These are phyloP conservation scores for Sander lucioperca DNA, from an alignment of 2,113 vertebrate species.

Conservation along the genomic window DNA sequence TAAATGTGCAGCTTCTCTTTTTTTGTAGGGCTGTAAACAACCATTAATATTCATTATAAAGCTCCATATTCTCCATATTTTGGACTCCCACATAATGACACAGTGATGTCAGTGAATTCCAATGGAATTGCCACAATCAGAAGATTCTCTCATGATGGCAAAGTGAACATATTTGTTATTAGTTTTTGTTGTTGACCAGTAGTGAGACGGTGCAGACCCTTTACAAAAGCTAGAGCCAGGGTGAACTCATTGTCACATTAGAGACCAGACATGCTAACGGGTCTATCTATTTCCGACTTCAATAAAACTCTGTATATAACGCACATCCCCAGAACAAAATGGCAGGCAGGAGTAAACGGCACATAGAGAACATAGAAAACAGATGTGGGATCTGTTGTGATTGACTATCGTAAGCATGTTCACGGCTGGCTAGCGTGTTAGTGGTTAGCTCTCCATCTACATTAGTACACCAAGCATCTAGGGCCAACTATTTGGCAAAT, in stretches of 20 bases:
- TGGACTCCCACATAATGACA: not conserved
- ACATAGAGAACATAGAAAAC: not conserved
- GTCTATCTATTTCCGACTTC: not conserved
- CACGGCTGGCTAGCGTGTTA: not conserved
- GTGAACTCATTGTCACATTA: not conserved
- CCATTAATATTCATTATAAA: not conserved
- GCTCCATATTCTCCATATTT: not conserved
- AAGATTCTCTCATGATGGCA: not conserved
- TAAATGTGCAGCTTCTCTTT: not conserved
- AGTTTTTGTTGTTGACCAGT: too few species aligned
- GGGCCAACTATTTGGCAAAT: not conserved
- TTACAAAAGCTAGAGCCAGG: too few species aligned
- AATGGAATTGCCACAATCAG: not conserved
- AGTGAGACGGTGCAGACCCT: not conserved
- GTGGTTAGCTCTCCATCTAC: not conserved
- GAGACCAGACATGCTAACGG: not conserved
- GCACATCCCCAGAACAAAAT: not conserved
- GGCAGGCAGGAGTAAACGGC: not conserved
- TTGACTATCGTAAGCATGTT: not conserved
- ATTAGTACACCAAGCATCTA: not conserved
- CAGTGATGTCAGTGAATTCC: not conserved
- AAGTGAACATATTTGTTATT: not conserved
- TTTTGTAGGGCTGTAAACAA: not conserved
- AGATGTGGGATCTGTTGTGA: not conserved
- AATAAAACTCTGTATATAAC: too few species aligned